phyloP scores from a whole-genome alignment of 2,113 vertebrate genomes.

The Saiga tatarica region DNA sequence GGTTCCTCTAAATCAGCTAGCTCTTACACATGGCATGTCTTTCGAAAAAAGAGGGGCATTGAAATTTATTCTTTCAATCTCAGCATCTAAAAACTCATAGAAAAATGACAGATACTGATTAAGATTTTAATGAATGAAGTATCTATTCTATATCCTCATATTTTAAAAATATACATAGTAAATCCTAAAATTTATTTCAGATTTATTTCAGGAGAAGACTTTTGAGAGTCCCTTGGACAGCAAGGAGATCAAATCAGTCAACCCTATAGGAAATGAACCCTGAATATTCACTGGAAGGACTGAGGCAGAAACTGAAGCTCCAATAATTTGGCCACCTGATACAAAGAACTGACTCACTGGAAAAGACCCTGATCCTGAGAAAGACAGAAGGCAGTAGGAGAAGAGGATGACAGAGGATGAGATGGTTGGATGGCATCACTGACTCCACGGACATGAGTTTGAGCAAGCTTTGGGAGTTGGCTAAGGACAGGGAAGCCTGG shows the following conservation, averaged over 20 bases:
- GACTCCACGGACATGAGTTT: background rate
- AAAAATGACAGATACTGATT: background rate
- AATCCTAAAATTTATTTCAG: background rate
- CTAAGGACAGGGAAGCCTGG: background rate
- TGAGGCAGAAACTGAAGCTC: background rate
- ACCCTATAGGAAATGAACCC: background rate
- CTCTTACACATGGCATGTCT: background rate
- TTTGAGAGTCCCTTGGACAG: background rate
- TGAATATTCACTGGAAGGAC: background rate
- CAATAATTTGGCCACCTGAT: background rate
- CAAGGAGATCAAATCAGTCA: background rate
- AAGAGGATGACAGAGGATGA: background rate
- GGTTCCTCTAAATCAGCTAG: background rate
- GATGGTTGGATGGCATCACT: background rate
- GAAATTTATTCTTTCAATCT: background rate
- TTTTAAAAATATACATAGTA: background rate
- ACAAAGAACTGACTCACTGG: background rate
- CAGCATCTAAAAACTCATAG: background rate
- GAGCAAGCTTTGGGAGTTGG: background rate
- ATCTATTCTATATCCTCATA: background rate
- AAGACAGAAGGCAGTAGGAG: background rate
- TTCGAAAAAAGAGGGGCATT: rapidly evolving
- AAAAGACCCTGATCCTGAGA: background rate
- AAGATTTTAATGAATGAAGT: background rate
- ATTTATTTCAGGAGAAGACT: background rate